Base-by-base conservation (phyloP, 92 coral and sea anemone species). In the Desmophyllum pertusum region DNA sequence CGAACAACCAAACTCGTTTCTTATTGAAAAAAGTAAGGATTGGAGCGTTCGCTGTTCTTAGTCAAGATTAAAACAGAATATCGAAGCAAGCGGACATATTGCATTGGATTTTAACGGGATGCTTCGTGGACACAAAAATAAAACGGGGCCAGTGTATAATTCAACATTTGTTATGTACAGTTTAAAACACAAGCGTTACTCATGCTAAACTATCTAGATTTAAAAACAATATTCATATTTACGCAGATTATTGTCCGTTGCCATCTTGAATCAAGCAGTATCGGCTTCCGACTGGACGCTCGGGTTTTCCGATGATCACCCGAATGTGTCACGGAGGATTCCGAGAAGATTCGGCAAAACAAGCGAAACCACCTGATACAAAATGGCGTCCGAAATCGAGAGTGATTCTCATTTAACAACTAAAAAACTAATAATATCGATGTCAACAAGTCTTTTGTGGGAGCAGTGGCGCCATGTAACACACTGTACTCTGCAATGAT, bases 181-280 rank as follows among this genome's bases (percentile, higher is more conserved):
- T 36, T 36, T 33, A 7, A 67, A 67, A 67, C 71, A 67, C 43
- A 67, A 67, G n/a, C 11, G 29, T 17, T 6, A 37, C 73, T 37
- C 73, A 18, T 35, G 71, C 73, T 67, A 67, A 17, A 15, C 73
- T 67, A 67, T 37, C 42, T 67, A n/a, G n/a, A 37, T 67, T 5
- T 67, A 1, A 38, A 67, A 67, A 67, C 73, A 67, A 36, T 5
- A 67, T 67, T 67, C 18, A 67, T 18, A 36, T 67, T 66, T 17
- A 67, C 73, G 14, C n/a, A n/a, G 30, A 19, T 67, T 36, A 35
- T 10, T 67, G 73, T 67, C 18, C 11, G 73, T 9, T 3, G 42
- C 45, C 73, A 67, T 67, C 42, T 67, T 67, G 73, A 37, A 35
- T 67, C 43, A 8, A 65, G 45, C 8, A 5, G 73, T 67, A 7